Evolutionary conservation across 2,797 vertebrate genomes (phyloP).

Genomic region (Tangara arthus): DNA sequence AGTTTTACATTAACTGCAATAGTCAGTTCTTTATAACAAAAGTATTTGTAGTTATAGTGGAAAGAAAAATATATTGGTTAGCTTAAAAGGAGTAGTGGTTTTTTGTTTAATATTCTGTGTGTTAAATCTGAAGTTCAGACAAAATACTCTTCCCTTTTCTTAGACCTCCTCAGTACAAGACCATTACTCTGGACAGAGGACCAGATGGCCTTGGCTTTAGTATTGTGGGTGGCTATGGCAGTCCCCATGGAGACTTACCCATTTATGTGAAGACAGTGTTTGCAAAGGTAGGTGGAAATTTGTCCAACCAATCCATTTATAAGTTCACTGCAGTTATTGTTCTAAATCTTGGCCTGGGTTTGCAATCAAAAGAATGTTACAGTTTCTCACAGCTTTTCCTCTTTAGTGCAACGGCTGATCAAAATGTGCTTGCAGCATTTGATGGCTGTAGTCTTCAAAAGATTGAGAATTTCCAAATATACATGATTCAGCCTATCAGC

Average conservation of each 20-base stretch:
- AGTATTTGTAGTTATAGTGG: neutral
- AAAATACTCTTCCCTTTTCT: neutral
- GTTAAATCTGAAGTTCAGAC: neutral
- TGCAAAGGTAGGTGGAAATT: conserved; percentile 83
- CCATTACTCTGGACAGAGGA: conserved; percentile 89
- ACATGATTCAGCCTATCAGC: neutral
- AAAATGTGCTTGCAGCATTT: conserved; percentile 25
- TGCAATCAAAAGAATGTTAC: neutral
- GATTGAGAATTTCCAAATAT: neutral
- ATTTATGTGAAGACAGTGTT: conserved; percentile 99
- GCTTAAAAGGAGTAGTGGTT: neutral
- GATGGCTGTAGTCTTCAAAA: neutral
- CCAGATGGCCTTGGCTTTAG: conserved; percentile 97
- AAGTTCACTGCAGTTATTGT: conserved; percentile 1
- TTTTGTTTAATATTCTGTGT: neutral
- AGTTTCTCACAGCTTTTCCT: conserved; percentile 29
- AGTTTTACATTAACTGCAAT: neutral
- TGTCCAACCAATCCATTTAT: neutral
- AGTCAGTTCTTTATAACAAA: neutral
- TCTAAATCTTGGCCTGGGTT: conserved; percentile 34
- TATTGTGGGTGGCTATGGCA: conserved; percentile 94
- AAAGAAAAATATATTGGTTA: neutral
- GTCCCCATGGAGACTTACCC: conserved; percentile 95
- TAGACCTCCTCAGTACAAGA: conserved; percentile 95
- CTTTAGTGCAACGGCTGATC: neutral